Base-by-base conservation (phyloP, 1,140 invertebrate species). In the Triops cancriformis region DNA sequence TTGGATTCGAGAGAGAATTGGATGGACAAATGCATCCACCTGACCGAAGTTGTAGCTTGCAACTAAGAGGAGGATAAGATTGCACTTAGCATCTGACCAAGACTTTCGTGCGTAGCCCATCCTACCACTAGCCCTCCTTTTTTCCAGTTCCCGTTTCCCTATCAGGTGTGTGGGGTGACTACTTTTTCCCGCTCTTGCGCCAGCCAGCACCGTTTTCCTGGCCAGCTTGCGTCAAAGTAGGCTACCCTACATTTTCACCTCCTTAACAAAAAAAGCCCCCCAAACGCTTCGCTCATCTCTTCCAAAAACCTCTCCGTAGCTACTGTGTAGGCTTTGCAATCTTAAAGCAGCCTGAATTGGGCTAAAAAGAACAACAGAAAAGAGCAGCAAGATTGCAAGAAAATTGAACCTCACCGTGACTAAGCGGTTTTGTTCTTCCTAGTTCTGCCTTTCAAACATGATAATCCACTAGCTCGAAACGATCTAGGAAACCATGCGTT, bases 221-320 rank as follows among this genome's bases (percentile, higher is more conserved):
- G 5, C 51, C n/a, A 23, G 51, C 51, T 64, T n/a, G 14, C 51
- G 23, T 14, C 6, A 64, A 64, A 64, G 51, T 64, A 64, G 51
- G 51, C 51, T 64, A 64, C 51, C 51, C 51, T 64, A 64, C 51
- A 64, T 64, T 64, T 37, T 64, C 51, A 64, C 51, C 51, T n/a
- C n/a, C 18, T 64, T 64, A 18, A n/a, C 10, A 18, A 18, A n/a
- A 64, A 64, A 18, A 12, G n/a, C n/a, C 12, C 51, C 43, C n/a
- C 23, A 64, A 5, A 64, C 51, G 7, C 10, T 64, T 11, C 45
- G 23, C 14, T 64, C 23, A 23, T 23, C 23, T 0, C 45, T 64
- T 23, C 23, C 43, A 11, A n/a, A 64, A 11, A 9, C 1, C 45
- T 14, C 45, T 14, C 14, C 1, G 5, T 23, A 0, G 12, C 45